phyloP scores from a whole-genome alignment of 2,113 vertebrate genomes.

The Rhadina sibilatrix region DNA sequence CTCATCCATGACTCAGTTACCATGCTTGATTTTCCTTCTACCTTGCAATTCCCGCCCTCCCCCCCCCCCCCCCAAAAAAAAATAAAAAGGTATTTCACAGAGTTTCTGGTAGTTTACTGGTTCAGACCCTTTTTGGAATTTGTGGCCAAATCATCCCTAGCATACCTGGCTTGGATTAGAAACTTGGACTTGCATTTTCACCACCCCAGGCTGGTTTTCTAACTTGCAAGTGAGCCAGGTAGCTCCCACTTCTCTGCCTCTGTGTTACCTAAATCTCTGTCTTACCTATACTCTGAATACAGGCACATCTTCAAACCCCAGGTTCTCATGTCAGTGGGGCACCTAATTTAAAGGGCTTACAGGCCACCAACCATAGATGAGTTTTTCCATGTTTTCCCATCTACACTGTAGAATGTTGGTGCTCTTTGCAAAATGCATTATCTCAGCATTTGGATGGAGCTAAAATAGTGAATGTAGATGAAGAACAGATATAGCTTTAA shows the following conservation, averaged over 20 bases:
- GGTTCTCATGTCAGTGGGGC: neutral
- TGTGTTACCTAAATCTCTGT: neutral
- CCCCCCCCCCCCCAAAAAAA: no score
- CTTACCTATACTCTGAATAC: neutral
- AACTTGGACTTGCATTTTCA: neutral
- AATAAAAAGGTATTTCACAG: neutral
- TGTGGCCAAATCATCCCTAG: neutral
- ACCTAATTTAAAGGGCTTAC: neutral
- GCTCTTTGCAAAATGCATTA: neutral
- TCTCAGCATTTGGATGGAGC: neutral
- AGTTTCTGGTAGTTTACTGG: neutral
- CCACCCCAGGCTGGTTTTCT: neutral
- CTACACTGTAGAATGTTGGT: neutral
- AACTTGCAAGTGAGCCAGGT: neutral
- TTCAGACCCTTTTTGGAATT: neutral
- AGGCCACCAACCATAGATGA: neutral
- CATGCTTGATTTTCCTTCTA: neutral
- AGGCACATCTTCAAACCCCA: neutral
- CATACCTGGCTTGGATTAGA: neutral
- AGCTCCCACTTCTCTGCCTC: neutral
- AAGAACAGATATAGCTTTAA: neutral
- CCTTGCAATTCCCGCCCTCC: neutral
- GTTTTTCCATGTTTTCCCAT: neutral
- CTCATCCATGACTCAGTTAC: neutral
- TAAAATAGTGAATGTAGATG: neutral